Conservation (phyloP, 2,797 vertebrate genomes). For the Eleutherodactylus coqui region DNA sequence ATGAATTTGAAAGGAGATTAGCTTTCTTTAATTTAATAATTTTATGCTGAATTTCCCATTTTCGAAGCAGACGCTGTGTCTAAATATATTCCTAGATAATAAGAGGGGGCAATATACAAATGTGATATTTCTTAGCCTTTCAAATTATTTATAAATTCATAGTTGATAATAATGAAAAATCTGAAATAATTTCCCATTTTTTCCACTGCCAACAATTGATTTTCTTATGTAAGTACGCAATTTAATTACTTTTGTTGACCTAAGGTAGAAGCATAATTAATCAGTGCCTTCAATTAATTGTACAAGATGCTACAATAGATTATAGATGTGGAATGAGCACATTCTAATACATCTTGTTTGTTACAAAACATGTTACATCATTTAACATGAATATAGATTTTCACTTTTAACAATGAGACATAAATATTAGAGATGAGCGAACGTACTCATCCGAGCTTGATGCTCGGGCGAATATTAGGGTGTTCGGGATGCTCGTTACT, state of each 20-base stretch:
- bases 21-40: not conserved
- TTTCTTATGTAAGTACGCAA: slow-evolving; percentile 4
- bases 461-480: too few species aligned
- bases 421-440: too few species aligned
- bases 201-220: slow-evolving; percentile 18
- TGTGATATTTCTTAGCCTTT: not conserved
- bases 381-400: too few species aligned
- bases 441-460: too few species aligned
- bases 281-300: slow-evolving; percentile 22
- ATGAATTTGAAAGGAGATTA: too few species aligned
- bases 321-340: not conserved
- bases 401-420: too few species aligned
- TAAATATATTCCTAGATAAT: not conserved
- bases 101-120: too few species aligned
- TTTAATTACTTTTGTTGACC: slow-evolving; percentile 53
- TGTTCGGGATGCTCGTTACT: too few species aligned
- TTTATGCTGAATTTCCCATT: too few species aligned
- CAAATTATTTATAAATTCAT: slow-evolving; percentile 12
- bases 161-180: not conserved
- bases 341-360: not conserved
- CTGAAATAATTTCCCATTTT: slow-evolving; percentile 14
- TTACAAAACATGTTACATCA: too few species aligned
- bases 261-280: slow-evolving; percentile 26
- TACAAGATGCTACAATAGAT: slow-evolving; percentile 4
- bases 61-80: not conserved